A percentile compares a stretch with the other conserved stretches of the same genome.
Conservation (phyloP, 2,797 vertebrate genomes). For the Knipowitschia caucasica region DNA sequence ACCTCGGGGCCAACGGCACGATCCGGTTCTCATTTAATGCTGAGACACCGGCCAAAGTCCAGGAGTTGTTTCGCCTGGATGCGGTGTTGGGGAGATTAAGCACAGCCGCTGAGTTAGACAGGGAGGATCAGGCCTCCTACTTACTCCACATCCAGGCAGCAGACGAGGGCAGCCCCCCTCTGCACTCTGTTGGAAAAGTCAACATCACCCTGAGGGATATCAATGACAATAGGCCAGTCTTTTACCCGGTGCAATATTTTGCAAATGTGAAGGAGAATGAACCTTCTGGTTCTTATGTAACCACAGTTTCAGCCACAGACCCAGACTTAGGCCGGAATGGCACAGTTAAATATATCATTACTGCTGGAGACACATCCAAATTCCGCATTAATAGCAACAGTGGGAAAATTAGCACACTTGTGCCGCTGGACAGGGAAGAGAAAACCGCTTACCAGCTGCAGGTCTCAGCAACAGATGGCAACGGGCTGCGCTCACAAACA, state of each 20-base stretch:
- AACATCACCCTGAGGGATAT: constrained; percentile 89
- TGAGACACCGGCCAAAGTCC: constrained; percentile 78
- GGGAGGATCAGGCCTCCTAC: constrained; percentile 85
- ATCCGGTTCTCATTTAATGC: constrained; percentile 84
- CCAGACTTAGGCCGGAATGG: constrained; percentile 89
- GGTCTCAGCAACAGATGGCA: constrained; percentile 87
- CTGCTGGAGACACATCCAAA: constrained; percentile 86
- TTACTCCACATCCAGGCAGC: constrained; percentile 83
- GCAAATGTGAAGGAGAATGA: constrained; percentile 95
- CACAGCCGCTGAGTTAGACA: constrained; percentile 82
- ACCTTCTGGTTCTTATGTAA: constrained; percentile 86
- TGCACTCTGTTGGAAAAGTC: constrained; percentile 82
- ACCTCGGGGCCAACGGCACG: constrained; percentile 92
- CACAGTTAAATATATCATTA: constrained; percentile 88
- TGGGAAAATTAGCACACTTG: constrained; percentile 86
- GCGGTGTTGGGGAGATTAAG: constrained; percentile 83
- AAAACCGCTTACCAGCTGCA: constrained; percentile 92
- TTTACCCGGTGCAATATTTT: constrained; percentile 96
- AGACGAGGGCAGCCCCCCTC: constrained; percentile 85
- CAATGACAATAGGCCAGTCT: constrained; percentile 95
- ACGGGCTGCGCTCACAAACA: constrained; percentile 83
- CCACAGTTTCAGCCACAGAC: constrained; percentile 87
- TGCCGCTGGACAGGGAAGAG: constrained; percentile 91
- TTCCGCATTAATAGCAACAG: constrained; percentile 87
- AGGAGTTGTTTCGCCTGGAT: constrained; percentile 85